Percentiles rank a stretch among this genome's conserved stretches.
Evolutionary conservation across 2,888 invertebrate genomes (phyloP).

Genomic region (Scelioninae gen. 2): DNA sequence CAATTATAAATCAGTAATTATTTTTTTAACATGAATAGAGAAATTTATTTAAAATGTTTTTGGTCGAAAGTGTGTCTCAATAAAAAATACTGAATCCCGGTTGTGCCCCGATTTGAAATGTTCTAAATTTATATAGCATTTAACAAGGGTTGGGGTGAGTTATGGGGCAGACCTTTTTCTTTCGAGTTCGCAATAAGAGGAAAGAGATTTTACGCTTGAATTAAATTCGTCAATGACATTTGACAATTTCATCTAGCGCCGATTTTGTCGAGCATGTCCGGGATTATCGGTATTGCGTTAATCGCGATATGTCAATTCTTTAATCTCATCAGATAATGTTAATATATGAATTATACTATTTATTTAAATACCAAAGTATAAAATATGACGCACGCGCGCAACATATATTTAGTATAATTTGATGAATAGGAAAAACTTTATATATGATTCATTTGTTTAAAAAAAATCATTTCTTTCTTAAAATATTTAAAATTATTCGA

Average conservation of each 20-base stretch:
- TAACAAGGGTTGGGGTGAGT: conserved; percentile 42
- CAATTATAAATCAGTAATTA: no score
- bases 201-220: conserved; percentile 41
- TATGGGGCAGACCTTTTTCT: conserved; percentile 33
- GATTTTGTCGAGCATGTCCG: conserved; percentile 21
- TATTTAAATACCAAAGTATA: no score
- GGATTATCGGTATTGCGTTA: conserved; percentile 33
- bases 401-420: no score
- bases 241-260: conserved; percentile 33
- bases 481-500: no score
- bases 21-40: no score
- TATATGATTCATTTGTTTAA: no score
- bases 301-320: conserved; percentile 29
- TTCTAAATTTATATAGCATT: conserved; percentile 37
- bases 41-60: no score
- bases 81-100: conserved; percentile 11
- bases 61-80: not conserved
- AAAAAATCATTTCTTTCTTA: no score
- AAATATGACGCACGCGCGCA: no score
- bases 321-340: not conserved
- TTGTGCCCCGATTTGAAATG: conserved; percentile 13
- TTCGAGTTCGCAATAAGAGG: conserved; percentile 37
- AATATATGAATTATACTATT: no score
- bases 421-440: no score
- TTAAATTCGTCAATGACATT: conserved; percentile 41